Conservation (phyloP, 1,140 invertebrate genomes). For the roundworm (Caenorhabditis elegans) region WBcel235 BX284605.5:10509001-10509500, state of each 20-base stretch:
- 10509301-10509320: neutral
- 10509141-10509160: neutral
- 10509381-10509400: neutral
- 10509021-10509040: neutral
- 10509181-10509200: neutral
- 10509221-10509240: neutral
- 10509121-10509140: neutral
- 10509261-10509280: too few species aligned
- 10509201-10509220: neutral
- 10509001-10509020: neutral
- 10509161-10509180: neutral
- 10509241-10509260: too few species aligned
- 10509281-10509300: neutral
- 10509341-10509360: neutral
- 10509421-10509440: neutral
- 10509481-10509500: neutral
- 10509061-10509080: neutral
- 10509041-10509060: conserved; percentile 5
- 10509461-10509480: neutral
- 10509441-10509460: too few species aligned
- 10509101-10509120: conserved; percentile 24
- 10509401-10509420: neutral
- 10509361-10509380: neutral
- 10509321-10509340: neutral
- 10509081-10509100: neutral